These are phyloP conservation scores for Silurus asotus DNA, from an alignment of 2,113 vertebrate species.

Conservation along the genomic window DNA sequence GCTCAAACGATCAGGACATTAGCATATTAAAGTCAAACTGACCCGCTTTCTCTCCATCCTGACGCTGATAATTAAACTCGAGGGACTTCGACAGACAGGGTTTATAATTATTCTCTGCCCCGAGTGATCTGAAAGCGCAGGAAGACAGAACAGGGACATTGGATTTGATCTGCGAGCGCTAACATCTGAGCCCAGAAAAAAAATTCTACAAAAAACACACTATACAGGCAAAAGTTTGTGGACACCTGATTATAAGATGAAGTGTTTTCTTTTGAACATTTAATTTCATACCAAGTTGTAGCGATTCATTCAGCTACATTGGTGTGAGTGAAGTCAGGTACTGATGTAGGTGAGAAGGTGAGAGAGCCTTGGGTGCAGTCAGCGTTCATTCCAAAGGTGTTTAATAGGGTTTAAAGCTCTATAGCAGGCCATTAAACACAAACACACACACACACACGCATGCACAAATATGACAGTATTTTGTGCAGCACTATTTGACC, in stretches of 20 bases:
- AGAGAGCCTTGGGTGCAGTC: too few relatives aligned
- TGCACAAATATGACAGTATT: neutral
- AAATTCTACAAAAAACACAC: neutral
- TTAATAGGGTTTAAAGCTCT: too few relatives aligned
- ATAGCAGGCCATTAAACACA: too few relatives aligned
- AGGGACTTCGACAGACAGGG: slow-evolving; percentile 25
- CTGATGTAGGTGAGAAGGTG: too few relatives aligned
- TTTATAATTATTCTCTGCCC: slow-evolving; percentile 55
- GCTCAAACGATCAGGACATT: slow-evolving; percentile 44
- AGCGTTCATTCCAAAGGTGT: too few relatives aligned
- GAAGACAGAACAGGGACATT: slow-evolving; percentile 32
- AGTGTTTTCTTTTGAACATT: too few relatives aligned
- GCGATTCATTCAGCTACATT: too few relatives aligned
- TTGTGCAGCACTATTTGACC: neutral
- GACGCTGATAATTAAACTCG: slow-evolving; percentile 55
- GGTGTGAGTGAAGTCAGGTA: too few relatives aligned
- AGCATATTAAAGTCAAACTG: slow-evolving; percentile 50
- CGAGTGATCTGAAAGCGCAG: slow-evolving; percentile 49
- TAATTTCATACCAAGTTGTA: too few relatives aligned
- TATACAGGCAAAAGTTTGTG: too few relatives aligned
- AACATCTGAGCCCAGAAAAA: neutral
- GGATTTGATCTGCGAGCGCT: slow-evolving; percentile 41
- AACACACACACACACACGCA: neutral
- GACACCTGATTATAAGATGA: too few relatives aligned
- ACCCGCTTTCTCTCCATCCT: slow-evolving; percentile 55